Evolutionary conservation across 1,140 invertebrate genomes (phyloP), one percentile per base, ranked within the genome.

Genomic region (Planococcus citri): DNA sequence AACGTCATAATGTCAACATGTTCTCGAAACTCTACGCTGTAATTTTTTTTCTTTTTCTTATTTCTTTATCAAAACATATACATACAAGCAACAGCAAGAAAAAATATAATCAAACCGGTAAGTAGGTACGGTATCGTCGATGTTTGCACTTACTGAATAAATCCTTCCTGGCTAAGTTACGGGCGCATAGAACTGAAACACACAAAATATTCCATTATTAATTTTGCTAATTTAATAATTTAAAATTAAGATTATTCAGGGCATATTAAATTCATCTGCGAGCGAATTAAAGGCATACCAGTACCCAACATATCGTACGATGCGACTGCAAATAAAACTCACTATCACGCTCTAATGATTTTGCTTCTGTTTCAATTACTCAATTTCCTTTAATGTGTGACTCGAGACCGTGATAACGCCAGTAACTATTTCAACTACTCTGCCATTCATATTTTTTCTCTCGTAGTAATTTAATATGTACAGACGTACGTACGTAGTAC

Each of bases 91-190:
- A 33, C 29, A 33, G 29, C 29, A 33, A 33, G 4, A 33, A 33
- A 33, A n/a, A n/a, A n/a, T n/a, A n/a, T n/a, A n/a, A 3, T 33
- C 29, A 33, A 33, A 33, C 29, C 29, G 29, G 29, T 33, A 27
- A 64, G 22, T 17, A 64, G n/a, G n/a, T n/a, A n/a, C n/a, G n/a
- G n/a, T n/a, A n/a, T n/a, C n/a, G n/a, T n/a, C n/a, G n/a, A n/a
- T n/a, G n/a, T n/a, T n/a, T n/a, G n/a, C 24, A 64, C 60, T 64
- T 25, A 64, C 60, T 64, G 60, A 64, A 64, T 14, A 64, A 27
- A 64, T 64, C 60, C 25, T 64, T 64, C 2, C 60, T 10, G 20
- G 60, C 60, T 20, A 64, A 64, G 17, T 64, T 64, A 25, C 60
- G 21, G 24, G 60, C 60, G 25, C 60, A 64, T 2, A 64, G 60